phyloP scores from a whole-genome alignment of 2,888 invertebrate species.

The Mesorhabditis spiculigera region DNA sequence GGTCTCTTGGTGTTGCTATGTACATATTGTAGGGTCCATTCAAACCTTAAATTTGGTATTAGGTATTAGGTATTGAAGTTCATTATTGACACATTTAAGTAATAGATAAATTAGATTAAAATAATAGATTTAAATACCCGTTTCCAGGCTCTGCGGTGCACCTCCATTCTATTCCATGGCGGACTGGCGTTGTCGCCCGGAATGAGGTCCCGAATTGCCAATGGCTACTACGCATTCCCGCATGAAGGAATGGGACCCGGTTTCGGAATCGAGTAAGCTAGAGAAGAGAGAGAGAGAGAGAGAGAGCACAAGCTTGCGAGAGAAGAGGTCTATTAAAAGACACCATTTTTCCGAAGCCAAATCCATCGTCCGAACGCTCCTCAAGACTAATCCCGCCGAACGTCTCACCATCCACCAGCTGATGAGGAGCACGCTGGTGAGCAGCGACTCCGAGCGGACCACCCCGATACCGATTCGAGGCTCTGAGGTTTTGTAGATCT shows the following conservation, averaged over 20 bases:
- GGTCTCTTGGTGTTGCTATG: constrained; percentile 98
- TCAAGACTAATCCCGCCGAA: constrained; percentile 48
- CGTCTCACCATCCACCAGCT: constrained; percentile 51
- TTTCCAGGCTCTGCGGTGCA: constrained; percentile 79
- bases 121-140: background rate
- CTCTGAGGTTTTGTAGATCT: constrained; percentile 7
- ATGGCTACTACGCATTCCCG: constrained; percentile 95
- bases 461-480: constrained; percentile 30
- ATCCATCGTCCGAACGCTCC: constrained; percentile 43
- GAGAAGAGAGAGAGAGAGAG: background rate
- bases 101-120: background rate
- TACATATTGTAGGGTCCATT: constrained; percentile 79
- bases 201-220: constrained; percentile 91
- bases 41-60: background rate
- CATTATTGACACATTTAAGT: background rate
- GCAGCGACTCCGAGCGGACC: constrained; percentile 22
- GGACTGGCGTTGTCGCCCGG: constrained; percentile 96
- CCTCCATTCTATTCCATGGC: constrained; percentile 98
- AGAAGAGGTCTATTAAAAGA: background rate
- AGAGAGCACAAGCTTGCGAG: background rate
- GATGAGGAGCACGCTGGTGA: constrained; percentile 44
- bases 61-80: constrained; percentile 6
- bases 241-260: constrained; percentile 90
- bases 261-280: constrained; percentile 74
- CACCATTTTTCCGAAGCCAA: constrained; percentile 45